phyloP scores from a whole-genome alignment of 2,888 invertebrate species.

The Leptinotarsa haldemani region DNA sequence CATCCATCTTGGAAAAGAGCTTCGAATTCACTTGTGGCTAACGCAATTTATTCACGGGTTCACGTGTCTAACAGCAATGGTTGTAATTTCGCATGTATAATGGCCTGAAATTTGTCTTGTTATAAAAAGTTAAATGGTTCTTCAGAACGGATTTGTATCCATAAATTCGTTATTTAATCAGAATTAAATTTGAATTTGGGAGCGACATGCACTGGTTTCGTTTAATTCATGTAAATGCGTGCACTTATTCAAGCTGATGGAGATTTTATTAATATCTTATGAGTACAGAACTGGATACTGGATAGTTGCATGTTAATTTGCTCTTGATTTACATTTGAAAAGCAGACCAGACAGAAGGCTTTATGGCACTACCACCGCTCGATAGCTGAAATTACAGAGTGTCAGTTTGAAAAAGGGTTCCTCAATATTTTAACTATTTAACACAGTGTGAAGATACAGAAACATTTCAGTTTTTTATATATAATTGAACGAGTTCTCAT shows the following conservation, averaged over 20 bases:
- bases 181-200: constrained; percentile 42
- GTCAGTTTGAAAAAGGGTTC: no score
- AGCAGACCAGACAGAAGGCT: background rate
- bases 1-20: background rate
- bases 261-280: constrained; percentile 38
- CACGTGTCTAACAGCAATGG: constrained; percentile 39
- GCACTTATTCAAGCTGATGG: constrained; percentile 35
- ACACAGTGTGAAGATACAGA: no score
- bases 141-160: constrained; percentile 39
- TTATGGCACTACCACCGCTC: no score
- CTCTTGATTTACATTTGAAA: constrained; percentile 50
- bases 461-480: no score
- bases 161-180: constrained; percentile 42
- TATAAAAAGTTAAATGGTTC: constrained; percentile 39
- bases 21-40: constrained; percentile 17
- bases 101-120: constrained; percentile 42
- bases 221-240: constrained; percentile 41
- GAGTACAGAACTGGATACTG: constrained; percentile 24
- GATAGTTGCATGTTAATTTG: constrained; percentile 51
- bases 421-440: no score
- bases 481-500: no score
- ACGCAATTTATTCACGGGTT: constrained; percentile 33
- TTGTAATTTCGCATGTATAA: constrained; percentile 39
- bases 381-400: no score
- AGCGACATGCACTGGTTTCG: constrained; percentile 28